Percentiles rank a stretch among this genome's conserved stretches.
These are phyloP conservation scores for Fistularia tabacaria DNA, from an alignment of 2,797 vertebrate genomes.

Conservation along the genomic window DNA sequence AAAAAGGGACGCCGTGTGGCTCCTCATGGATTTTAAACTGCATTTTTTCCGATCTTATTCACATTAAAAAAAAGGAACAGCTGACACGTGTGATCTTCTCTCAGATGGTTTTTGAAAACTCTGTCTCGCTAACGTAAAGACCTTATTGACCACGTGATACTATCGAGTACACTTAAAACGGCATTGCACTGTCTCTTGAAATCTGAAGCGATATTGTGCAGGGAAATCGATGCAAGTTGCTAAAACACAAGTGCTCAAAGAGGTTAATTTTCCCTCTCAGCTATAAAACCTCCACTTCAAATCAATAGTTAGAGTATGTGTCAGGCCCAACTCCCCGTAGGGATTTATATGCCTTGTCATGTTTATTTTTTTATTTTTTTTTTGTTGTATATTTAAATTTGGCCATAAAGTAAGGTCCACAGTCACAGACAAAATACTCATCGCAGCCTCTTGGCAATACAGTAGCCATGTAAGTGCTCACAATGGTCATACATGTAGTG, in stretches of 20 bases:
- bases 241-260: background rate
- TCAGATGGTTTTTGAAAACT: conserved; percentile 15
- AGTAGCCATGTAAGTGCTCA: too few relatives aligned
- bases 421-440: too few relatives aligned
- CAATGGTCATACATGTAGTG: too few relatives aligned
- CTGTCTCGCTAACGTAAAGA: conserved; percentile 6
- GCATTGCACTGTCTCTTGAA: too few relatives aligned
- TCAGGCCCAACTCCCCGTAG: too few relatives aligned
- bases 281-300: background rate
- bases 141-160: background rate
- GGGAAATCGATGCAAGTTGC: background rate
- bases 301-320: conserved; percentile 1
- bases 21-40: background rate
- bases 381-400: too few relatives aligned
- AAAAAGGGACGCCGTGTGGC: background rate
- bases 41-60: background rate
- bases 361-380: too few relatives aligned
- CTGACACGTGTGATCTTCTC: conserved; percentile 17
- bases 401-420: too few relatives aligned
- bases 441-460: too few relatives aligned
- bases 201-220: background rate
- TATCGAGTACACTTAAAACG: background rate
- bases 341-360: too few relatives aligned
- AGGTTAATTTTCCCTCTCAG: background rate
- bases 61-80: background rate